Base-by-base conservation (phyloP, 2,888 invertebrate genomes). In the Strigamia crassipes region DNA sequence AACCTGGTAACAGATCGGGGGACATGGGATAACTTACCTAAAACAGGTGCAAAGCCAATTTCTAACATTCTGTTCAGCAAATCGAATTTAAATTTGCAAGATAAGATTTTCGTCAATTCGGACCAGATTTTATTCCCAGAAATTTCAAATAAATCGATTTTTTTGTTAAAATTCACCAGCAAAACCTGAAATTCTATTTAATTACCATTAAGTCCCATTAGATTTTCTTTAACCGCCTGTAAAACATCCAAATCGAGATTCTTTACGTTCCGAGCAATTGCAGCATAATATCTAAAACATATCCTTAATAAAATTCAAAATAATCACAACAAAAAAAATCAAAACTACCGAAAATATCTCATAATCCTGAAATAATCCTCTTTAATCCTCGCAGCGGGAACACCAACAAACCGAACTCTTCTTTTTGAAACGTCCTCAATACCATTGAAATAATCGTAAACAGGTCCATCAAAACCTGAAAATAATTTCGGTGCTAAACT, bases 301-400 rank as follows among this genome's bases (percentile, higher is more conserved):
- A 42, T 10, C 12, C 12, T 42, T 2, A 1, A 13, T 42, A 42
- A 42, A 42, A 8, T 41, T 42, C 15, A n/a, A n/a, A n/a, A n/a
- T n/a, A n/a, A n/a, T 42, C 27, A 8, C n/a, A 27, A 21, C 27
- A 78, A 34, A 10, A 34, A 10, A 78, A 9, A 8, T 18, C 12
- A 13, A 34, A 66, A 13, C 73, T 61, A 90, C 88, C 90, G 87
- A 85, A 90, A 91, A 84, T 91, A 91, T 86, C 97, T 90, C 85
- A 99, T 89, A 86, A 99, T 99, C 85, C 99, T 90, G 2, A 99
- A 90, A 88, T 93, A 99, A 89, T 99, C 99, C 89, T 99, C 99
- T 86, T 93, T 92, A 81, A 99, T 96, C 86, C 99, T 91, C n/a
- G 90, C 90, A 83, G 89, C 91, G 6, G 98, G 91, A 87, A 96